Base-by-base conservation (phyloP, 2,888 invertebrate genomes). In the Napeogenes sylphis region DNA sequence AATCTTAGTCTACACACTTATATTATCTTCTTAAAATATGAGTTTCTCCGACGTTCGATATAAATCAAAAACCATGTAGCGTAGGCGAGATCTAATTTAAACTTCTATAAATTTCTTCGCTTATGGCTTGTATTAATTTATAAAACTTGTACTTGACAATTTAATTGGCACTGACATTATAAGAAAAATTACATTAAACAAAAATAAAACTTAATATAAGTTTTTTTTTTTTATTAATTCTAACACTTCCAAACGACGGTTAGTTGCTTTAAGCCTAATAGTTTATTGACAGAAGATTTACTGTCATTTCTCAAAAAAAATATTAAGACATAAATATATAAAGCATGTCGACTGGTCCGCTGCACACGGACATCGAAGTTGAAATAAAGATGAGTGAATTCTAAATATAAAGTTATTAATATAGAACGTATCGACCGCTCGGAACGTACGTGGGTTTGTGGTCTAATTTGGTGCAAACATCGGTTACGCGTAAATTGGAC, bases 391-490 rank as follows among this genome's bases (percentile, higher is more conserved):
- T 77, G 77, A 78, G 71, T 72, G 75, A 71, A 66, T 63, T 67
- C 75, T 76, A 77, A 75, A 77, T 76, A 75, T 76, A 77, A 72
- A 60, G 67, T 66, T 73, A 70, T 78, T 73, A 74, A 74, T 75
- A 73, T 75, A 76, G 74, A 71, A 66, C 64, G 70, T 68, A 71
- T 71, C 71, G 70, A 63, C 57, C 63, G 73, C 63, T 59, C 63
- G 68, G 70, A 70, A 64, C 70, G 67, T 66, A 70, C 73, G 75
- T 73, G 74, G 74, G 74, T 66, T 61, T 64, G 60, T 21, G 45
- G 61, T 61, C 63, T 67, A 58, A 64, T 68, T 68, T 59, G 30
- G 66, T 67, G 33, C 42, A 53, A 61, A 59, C 62, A 56, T 47
- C 58, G 59, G 62, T 47, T 35, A 46, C 14, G 12, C n/a, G 46